Evolutionary conservation across 2,113 vertebrate genomes (phyloP).

Genomic region (Scopus umbretta): DNA sequence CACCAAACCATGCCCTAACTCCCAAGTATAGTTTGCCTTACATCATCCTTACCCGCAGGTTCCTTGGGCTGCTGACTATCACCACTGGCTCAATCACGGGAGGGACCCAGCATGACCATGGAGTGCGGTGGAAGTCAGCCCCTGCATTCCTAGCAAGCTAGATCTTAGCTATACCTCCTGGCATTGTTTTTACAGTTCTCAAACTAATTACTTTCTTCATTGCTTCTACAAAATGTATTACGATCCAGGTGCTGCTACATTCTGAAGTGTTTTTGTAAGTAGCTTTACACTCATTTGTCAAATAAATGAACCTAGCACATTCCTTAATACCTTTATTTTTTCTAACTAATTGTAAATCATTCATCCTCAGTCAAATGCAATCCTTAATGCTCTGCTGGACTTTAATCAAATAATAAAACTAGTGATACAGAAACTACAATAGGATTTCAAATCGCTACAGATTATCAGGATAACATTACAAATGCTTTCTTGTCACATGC

Average conservation of each 20-base stretch:
- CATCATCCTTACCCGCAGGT: neutral
- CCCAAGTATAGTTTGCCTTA: neutral
- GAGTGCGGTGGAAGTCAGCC: neutral
- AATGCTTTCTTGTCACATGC: neutral
- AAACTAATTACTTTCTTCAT: neutral
- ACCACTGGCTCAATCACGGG: accelerated
- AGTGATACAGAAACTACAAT: constrained; percentile 22
- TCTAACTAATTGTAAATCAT: constrained; percentile 23
- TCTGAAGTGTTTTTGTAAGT: neutral
- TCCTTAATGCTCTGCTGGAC: constrained; percentile 31
- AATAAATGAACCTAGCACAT: constrained; percentile 7
- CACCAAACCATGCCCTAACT: neutral
- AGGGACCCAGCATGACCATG: neutral
- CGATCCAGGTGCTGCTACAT: neutral
- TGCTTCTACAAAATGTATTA: neutral
- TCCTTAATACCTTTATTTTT: constrained; percentile 45
- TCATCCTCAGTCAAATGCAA: constrained; percentile 34
- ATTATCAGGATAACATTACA: constrained; percentile 27
- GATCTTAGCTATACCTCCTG: neutral
- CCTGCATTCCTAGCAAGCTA: neutral
- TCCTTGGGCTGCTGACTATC: neutral
- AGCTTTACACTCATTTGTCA: constrained; percentile 18
- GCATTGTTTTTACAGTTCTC: neutral
- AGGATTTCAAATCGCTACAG: constrained; percentile 24
- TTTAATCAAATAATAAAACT: constrained; percentile 40